phyloP scores from a whole-genome alignment of 2,797 vertebrate genomes.

The Natrix natrix region DNA sequence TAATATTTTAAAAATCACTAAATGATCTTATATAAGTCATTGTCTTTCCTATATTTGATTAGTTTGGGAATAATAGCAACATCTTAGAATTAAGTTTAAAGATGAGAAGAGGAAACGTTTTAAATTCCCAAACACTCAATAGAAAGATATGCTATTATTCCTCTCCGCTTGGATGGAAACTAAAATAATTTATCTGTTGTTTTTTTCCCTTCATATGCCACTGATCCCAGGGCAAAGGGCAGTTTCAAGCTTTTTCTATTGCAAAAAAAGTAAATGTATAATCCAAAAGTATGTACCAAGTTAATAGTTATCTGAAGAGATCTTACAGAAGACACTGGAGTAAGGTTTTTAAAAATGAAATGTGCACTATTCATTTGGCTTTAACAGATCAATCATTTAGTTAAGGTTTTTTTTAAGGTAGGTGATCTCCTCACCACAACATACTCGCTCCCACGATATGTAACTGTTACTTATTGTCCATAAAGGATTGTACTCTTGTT shows the following conservation, averaged over 20 bases:
- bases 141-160: not conserved
- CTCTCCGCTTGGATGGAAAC: not conserved
- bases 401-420: not conserved
- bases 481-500: not conserved
- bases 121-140: not conserved
- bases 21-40: not conserved
- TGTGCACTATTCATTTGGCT: not conserved
- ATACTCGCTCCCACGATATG: too few relatives aligned
- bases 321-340: not conserved
- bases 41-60: not conserved
- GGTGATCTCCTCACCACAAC: not conserved
- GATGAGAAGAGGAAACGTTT: not conserved
- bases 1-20: not conserved
- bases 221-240: accelerated
- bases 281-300: not conserved
- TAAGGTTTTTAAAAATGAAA: not conserved
- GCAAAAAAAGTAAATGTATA: not conserved
- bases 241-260: not conserved
- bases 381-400: not conserved
- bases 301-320: not conserved
- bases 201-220: not conserved
- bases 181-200: not conserved
- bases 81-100: not conserved
- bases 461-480: not conserved
- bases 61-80: not conserved